Evolutionary conservation across 1,140 invertebrate genomes (phyloP), one percentile per base, ranked within the genome.

Genomic region (Euura saliciscinereae): DNA sequence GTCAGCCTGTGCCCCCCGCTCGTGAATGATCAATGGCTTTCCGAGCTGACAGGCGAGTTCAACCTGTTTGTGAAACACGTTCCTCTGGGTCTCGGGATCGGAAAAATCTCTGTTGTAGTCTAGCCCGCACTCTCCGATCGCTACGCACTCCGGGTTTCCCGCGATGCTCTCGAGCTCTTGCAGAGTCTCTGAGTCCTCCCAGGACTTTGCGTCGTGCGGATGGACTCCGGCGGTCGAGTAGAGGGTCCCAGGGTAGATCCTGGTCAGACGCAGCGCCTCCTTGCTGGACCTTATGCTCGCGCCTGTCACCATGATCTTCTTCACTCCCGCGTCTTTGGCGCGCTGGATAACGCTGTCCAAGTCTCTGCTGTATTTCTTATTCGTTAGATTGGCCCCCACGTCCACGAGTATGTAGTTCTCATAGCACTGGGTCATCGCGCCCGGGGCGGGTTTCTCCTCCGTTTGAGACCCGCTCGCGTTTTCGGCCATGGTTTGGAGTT

Each of bases 71-170:
- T 94, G 93, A 87, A 98, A 98, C 43, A 97, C 96, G 77, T 92
- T 89, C 75, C 93, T 89, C 87, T 99, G 97, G 75, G 93, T 91
- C 71, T 93, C 92, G 6, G 94, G 95, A 76, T 97, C 94, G 6
- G 96, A 97, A 86, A 98, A 98, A 85, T 98, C 96, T 82, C 96
- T 92, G 86, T 95, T 97, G 84, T 97, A 98, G 88, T 99, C 97
- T 71, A 98, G 89, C 11, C 97, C 97, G 87, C 96, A 98, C 88
- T 97, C 96, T 11, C 97, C 97, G 43, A 98, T 91, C 2, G 97
- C 97, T 46, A 98, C 96, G 88, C 96, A 98, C 88, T 98, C 96
- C 13, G 92, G 91, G 83, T 95, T 95, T 66, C 88, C 86, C 3
- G 94, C 93, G 72, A 96, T 91, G 77, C 91, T 90, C 80, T 90